phyloP scores from a whole-genome alignment of 2,888 invertebrate species.

The Standfussiana lucernea region DNA sequence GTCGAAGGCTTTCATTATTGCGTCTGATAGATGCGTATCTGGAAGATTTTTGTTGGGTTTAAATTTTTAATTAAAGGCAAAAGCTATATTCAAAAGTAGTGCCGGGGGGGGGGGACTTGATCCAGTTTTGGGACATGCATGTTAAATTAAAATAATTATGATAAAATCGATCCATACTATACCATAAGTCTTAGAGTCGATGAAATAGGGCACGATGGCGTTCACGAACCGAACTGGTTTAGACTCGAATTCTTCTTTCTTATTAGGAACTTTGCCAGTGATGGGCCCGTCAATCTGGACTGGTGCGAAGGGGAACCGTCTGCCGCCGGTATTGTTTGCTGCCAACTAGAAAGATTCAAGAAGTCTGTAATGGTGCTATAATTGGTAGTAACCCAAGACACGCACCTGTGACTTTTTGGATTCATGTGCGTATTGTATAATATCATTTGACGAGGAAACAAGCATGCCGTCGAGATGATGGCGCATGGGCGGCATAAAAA shows the following conservation, averaged over 20 bases:
- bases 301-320: conserved; percentile 81
- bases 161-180: conserved; percentile 42
- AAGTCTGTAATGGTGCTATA: no score
- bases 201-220: conserved; percentile 84
- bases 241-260: conserved; percentile 49
- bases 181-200: conserved; percentile 85
- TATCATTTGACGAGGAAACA: no score
- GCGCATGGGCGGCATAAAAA: no score
- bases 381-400: no score
- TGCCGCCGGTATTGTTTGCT: conserved; percentile 58
- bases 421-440: no score
- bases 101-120: no score
- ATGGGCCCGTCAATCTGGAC: conserved; percentile 66
- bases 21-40: conserved; percentile 79
- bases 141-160: background rate
- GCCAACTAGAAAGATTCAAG: conserved; percentile 36
- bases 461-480: no score
- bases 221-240: conserved; percentile 76
- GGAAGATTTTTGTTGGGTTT: conserved; percentile 20
- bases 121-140: background rate
- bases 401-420: no score
- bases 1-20: conserved; percentile 81
- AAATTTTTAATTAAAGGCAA: background rate
- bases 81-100: background rate
- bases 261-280: background rate